A percentile compares a stretch with the other conserved stretches of the same genome.
Conservation (phyloP, 2,113 vertebrate genomes). For the Pyrgilauda ruficollis region DNA sequence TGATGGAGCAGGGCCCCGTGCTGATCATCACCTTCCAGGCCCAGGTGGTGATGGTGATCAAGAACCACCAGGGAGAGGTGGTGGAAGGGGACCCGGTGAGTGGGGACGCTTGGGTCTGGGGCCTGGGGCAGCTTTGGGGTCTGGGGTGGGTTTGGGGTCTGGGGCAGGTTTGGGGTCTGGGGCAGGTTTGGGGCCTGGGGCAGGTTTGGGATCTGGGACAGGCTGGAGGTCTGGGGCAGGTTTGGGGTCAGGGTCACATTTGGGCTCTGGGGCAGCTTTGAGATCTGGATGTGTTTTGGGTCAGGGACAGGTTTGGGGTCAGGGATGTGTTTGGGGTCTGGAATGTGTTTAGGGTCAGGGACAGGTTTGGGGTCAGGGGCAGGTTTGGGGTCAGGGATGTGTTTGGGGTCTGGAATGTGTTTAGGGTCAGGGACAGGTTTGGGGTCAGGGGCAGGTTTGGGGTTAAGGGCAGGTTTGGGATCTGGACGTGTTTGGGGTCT, state of each 20-base stretch:
- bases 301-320: background rate
- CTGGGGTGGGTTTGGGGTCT: background rate
- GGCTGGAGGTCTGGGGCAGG: fast-evolving
- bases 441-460: fast-evolving
- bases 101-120: background rate
- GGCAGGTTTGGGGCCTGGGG: background rate
- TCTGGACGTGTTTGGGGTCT: background rate
- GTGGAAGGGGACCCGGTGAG: constrained; percentile 95
- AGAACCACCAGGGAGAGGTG: constrained; percentile 85
- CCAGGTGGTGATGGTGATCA: constrained; percentile 91
- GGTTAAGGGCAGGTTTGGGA: fast-evolving
- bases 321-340: fast-evolving
- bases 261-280: background rate
- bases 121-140: background rate
- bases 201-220: no score
- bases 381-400: fast-evolving
- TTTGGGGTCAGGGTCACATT: background rate
- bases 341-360: no score
- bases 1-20: constrained; percentile 98
- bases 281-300: no score
- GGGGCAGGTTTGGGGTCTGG: background rate
- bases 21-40: constrained; percentile 97
- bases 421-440: background rate
- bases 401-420: background rate
- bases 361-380: background rate